Base-by-base conservation (phyloP, 2,888 invertebrate species). In the Notodonta dromedarius region DNA sequence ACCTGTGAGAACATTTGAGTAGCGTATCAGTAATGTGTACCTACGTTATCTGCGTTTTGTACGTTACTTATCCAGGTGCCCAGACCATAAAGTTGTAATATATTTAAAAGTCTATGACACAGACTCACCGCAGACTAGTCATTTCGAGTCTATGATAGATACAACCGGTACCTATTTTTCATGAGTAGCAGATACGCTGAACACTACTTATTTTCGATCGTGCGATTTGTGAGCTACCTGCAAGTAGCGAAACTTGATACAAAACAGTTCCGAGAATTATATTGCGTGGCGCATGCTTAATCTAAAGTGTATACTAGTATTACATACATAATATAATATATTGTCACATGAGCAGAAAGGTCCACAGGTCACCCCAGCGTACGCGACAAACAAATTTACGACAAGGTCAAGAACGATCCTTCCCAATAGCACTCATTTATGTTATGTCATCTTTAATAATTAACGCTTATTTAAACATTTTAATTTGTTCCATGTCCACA, bases 401-500 rank as follows among this genome's bases (percentile, higher is more conserved):
- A 63, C 84, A 86, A 88, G 89, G 88, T 85, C 87, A 87, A 85
- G 84, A 77, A 75, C 82, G 79, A 70, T 73, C 69, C 65, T 67
- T 73, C 74, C 73, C 74, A 79, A 80, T 82, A 67, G 59, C 56
- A 65, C 24, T 24, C 2, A 65, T 62, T 61, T 3, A 52, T 52
- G 52, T 32, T 52, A 52, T 32, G 52, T 52, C 11, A 32, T 52
- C 16, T 42, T 42, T 42, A 42, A 42, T 42, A 42, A 42, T 48
- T 14, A 14, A n/a, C 48, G n/a, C 48, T 48, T 1, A 2, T 48
- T 48, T 48, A n/a, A 14, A 35, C 12, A 42, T 11, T 42, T 42
- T 11, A 12, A 12, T 42, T 42, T 42, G 42, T 11, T 11, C 42
- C 42, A 42, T 11, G 11, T 42, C 11, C 42, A 42, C 0, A 42